Evolutionary conservation across 2,797 vertebrate species (phyloP), one percentile per base, ranked within the genome.

Genomic region (Coregonus sp.): DNA sequence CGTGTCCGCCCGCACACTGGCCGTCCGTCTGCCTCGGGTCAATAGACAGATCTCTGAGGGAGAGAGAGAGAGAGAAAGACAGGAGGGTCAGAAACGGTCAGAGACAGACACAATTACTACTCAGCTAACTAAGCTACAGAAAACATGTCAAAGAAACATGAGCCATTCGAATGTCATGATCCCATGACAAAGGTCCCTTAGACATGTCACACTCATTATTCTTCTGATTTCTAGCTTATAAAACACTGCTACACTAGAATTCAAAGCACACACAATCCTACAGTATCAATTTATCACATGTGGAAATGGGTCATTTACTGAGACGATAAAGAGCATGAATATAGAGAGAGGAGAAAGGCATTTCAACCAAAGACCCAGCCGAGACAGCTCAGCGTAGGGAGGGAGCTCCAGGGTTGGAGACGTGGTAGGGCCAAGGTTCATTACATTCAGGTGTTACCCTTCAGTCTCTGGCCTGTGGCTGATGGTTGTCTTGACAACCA

Each of bases 21-120:
- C 97, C 0, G 97, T 98, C 75, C 97, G 93, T 81, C 97, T 94
- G 69, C 97, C 97, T 0, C 96, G 94, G n/a, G 97, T 98, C 92
- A 98, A 90, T 86, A 98, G 90, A 85, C 97, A 98, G 86, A 98
- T 98, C 87, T 98, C 97, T 98, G 89, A 2, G 0, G 40, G 52
- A 73, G 4, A 15, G 75, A 84, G 52, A 73, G 4, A 15, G 75
- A 84, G 4, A 78, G 33, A 77, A 3, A 80, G 9, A 18, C 20
- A 18, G 11, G 35, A 29, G 35, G 47, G 52, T 59, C 18, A 5
- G 18, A 4, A 73, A 20, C 56, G 2, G 5, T 59, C 56, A 59
- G 15, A 76, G 37, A 78, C 52, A 40, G 52, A 73, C 63, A 20
- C 31, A 20, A 15, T 51, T 25, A 51, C 70, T 51, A 6, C n/a